A percentile compares a stretch with the other conserved stretches of the same genome.
Conservation (phyloP, 2,113 vertebrate species). For the Fulica atra region DNA sequence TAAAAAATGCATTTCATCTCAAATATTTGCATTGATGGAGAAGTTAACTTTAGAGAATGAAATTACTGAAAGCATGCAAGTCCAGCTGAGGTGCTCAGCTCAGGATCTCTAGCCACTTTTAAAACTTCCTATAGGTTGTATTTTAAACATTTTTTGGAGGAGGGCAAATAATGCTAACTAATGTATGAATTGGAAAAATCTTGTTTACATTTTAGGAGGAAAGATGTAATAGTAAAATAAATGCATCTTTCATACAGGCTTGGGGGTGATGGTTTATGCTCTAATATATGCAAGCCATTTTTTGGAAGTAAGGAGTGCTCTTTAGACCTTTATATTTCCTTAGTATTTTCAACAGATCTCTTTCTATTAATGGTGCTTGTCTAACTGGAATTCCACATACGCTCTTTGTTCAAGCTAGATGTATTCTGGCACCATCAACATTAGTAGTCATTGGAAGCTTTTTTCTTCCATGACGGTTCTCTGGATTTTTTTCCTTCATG, state of each 20-base stretch:
- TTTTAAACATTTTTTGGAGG: rapidly evolving
- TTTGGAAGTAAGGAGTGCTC: not conserved
- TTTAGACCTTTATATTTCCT: not conserved
- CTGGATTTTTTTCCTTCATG: rapidly evolving
- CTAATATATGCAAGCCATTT: not conserved
- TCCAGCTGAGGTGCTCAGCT: not conserved
- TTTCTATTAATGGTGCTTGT: not conserved
- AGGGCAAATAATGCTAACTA: not conserved
- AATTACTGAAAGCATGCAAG: not conserved
- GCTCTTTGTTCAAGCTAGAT: not conserved
- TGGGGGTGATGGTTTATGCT: not conserved
- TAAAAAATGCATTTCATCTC: not conserved
- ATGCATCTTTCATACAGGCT: not conserved
- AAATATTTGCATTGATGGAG: not conserved
- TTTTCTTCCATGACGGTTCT: not conserved
- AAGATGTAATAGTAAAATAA: not conserved
- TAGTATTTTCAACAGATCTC: not conserved
- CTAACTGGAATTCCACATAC: not conserved
- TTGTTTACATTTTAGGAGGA: not conserved
- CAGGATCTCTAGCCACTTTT: not conserved
- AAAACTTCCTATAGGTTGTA: not conserved
- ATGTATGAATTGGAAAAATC: not conserved
- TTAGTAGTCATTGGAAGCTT: not conserved
- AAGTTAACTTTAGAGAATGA: not conserved
- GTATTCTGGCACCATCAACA: not conserved